These are phyloP conservation scores for Eupithecia tripunctaria DNA, from an alignment of 2,888 invertebrate species.

Conservation along the genomic window DNA sequence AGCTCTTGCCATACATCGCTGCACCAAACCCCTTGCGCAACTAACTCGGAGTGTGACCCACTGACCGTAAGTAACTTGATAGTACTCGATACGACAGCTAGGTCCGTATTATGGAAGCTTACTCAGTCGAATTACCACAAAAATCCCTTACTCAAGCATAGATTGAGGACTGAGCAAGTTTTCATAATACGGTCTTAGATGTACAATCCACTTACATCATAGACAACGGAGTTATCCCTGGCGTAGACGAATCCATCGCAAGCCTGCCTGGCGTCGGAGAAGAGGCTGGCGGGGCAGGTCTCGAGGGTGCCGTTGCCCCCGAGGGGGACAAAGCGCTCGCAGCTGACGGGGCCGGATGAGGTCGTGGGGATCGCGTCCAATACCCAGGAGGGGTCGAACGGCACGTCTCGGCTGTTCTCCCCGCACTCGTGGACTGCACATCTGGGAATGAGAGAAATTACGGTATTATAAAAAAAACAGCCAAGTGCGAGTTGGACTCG, in stretches of 20 bases:
- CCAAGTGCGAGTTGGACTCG: no score
- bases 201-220: conserved; percentile 62
- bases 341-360: conserved; percentile 66
- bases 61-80: no score
- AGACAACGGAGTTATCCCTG: conserved; percentile 69
- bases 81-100: no score
- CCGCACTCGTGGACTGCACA: conserved; percentile 83
- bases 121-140: no score
- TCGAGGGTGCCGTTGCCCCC: conserved; percentile 56
- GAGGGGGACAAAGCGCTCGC: conserved; percentile 67
- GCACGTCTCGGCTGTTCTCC: conserved; percentile 58
- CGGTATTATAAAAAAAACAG: conserved; percentile 60
- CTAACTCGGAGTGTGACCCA: no score
- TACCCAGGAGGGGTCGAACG: conserved; percentile 74
- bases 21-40: no score
- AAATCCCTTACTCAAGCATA: no score
- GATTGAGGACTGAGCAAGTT: no score
- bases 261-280: conserved; percentile 45
- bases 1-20: no score
- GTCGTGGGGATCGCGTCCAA: conserved; percentile 68
- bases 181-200: not conserved
- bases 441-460: conserved; percentile 67
- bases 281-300: conserved; percentile 62
- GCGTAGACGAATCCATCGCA: conserved; percentile 69
- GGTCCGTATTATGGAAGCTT: no score